Evolutionary conservation across 2,797 vertebrate species (phyloP), one percentile per base, ranked within the genome.

Genomic region (Lithobates sylvaticus): DNA sequence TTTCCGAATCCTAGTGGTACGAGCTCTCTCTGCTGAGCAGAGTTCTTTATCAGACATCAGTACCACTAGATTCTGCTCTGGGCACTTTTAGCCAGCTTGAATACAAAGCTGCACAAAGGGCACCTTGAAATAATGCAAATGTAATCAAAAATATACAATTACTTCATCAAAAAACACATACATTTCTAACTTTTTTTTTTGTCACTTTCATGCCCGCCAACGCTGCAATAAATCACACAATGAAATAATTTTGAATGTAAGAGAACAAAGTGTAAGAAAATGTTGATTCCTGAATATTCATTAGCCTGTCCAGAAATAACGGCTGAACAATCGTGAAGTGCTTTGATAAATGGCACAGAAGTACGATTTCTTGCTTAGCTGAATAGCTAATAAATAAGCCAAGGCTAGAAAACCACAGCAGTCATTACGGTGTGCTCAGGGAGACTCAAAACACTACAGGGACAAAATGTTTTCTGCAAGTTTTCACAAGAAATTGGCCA

Each of bases 241-340:
- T 71, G 10, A 32, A 29, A 54, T n/a, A 10, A 29, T 58, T 58
- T 34, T 74, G 10, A 74, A n/a, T 58, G 23, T 64, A 32, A 71
- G 36, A 21, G 47, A 61, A 80, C 42, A 54, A 58, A 81, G 3
- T 26, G 65, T 32, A 58, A n/a, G 32, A 29, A 72, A 61, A 61
- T 72, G 26, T 47, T 34, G 27, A 15, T 71, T 71, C 47, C 29
- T 13, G 68, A 71, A 81, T 71, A 70, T 81, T 71, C 67, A 81
- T 26, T 34, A n/a, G 27, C 18, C 65, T 15, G 26, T 67, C 65
- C 65, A 67, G 65, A 67, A 67, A 79, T n/a, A 77, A 10, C 47
- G 54, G 32, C 16, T 1, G n/a, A 54, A 70, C 12, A 71, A 71
- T 54, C 27, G 50, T 1, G 44, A 23, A 58, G 27, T 12, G 16